Evolutionary conservation across 2,797 vertebrate genomes (phyloP).

Genomic region (Orientallactaga sibirica): DNA sequence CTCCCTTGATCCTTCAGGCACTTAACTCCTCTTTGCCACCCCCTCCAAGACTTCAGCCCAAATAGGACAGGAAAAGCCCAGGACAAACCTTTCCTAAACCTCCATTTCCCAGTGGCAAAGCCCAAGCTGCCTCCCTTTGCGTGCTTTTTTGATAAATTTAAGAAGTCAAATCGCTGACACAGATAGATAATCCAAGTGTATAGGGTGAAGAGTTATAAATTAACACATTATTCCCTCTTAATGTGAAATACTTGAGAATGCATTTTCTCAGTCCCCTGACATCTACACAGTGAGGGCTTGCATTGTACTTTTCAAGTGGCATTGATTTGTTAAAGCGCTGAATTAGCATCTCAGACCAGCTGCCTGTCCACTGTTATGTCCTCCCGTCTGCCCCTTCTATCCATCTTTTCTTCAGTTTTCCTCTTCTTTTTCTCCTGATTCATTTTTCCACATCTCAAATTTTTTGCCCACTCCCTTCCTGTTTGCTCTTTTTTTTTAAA

Average conservation of each 20-base stretch:
- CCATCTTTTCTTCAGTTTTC: slow-evolving; percentile 56
- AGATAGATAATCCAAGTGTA: slow-evolving; percentile 97
- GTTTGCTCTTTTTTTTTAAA: too few relatives aligned
- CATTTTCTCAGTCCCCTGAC: slow-evolving; percentile 93
- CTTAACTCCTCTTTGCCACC: slow-evolving; percentile 8
- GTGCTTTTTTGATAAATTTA: slow-evolving; percentile 95
- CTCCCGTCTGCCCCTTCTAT: slow-evolving; percentile 77
- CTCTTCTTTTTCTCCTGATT: neutral
- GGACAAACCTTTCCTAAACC: slow-evolving; percentile 81
- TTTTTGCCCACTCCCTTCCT: too few relatives aligned
- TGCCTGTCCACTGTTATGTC: slow-evolving; percentile 91
- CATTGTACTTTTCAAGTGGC: slow-evolving; percentile 98
- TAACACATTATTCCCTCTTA: slow-evolving; percentile 99
- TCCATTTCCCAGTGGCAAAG: slow-evolving; percentile 83
- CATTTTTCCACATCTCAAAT: too few relatives aligned
- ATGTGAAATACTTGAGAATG: slow-evolving; percentile 95
- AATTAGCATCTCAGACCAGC: slow-evolving; percentile 97
- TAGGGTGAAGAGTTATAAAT: slow-evolving; percentile 98
- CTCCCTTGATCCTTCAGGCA: slow-evolving; percentile 61
- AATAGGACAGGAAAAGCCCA: slow-evolving; percentile 52
- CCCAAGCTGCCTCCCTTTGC: slow-evolving; percentile 87
- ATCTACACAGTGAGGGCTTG: slow-evolving; percentile 95
- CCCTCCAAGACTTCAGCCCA: slow-evolving; percentile 45
- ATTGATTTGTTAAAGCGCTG: slow-evolving; percentile 99
- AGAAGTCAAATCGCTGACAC: slow-evolving; percentile 95